A percentile compares a stretch with the other conserved stretches of the same genome.
These are phyloP conservation scores for Lamellibrachia satsuma DNA, from an alignment of 2,888 invertebrate genomes.

Conservation along the genomic window DNA sequence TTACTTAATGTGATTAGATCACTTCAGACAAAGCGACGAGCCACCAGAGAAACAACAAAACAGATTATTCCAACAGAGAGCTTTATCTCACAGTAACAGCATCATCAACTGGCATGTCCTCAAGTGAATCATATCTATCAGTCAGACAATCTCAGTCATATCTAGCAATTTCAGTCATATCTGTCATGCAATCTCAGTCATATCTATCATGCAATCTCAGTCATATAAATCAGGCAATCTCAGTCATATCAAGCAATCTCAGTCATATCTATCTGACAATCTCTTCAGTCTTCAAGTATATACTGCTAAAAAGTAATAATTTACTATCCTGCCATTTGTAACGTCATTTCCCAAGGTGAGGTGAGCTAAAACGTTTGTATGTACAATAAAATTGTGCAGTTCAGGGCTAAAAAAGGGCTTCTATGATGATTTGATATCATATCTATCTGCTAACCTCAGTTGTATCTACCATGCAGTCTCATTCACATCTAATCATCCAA, in stretches of 20 bases:
- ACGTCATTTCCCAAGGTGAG: too few relatives aligned
- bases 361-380: too few relatives aligned
- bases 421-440: too few relatives aligned
- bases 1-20: neutral
- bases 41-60: neutral
- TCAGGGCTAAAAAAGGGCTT: too few relatives aligned
- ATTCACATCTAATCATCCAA: too few relatives aligned
- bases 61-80: neutral
- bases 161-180: neutral
- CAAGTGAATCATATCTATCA: neutral
- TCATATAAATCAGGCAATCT: neutral
- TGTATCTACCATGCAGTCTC: too few relatives aligned
- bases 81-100: neutral
- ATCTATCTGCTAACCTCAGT: neutral
- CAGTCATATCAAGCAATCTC: neutral
- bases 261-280: neutral
- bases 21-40: neutral
- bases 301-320: too few relatives aligned
- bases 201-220: neutral
- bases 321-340: too few relatives aligned
- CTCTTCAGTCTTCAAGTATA: neutral
- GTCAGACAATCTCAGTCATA: neutral
- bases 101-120: neutral
- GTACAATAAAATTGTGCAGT: too few relatives aligned
- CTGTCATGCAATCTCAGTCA: neutral